Evolutionary conservation across 2,888 invertebrate species (phyloP).

Genomic region (Macrosiphum euphorbiae): DNA sequence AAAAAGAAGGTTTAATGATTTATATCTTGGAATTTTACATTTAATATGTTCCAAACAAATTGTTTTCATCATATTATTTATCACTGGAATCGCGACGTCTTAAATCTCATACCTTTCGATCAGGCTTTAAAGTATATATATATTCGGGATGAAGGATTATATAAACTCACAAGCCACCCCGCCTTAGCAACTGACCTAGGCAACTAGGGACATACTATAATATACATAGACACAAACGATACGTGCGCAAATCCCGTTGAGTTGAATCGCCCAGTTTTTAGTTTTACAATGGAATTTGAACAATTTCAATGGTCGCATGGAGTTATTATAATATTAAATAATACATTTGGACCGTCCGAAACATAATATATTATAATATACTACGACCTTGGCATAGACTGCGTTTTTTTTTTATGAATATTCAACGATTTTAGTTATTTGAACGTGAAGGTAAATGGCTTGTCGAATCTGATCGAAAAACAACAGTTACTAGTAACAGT

Average conservation of each 20-base stretch:
- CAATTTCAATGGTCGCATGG: not conserved
- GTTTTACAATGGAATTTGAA: not conserved
- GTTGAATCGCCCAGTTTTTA: not conserved
- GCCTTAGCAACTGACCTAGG: not conserved
- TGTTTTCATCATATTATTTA: too few relatives aligned
- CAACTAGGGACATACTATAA: not conserved
- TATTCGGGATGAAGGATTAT: not conserved
- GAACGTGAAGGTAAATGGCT: constrained; percentile 32
- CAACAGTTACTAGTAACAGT: too few relatives aligned
- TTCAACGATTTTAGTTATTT: not conserved
- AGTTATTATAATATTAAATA: not conserved
- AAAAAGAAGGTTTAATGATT: too few relatives aligned
- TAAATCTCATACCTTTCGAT: not conserved
- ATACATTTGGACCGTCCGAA: not conserved
- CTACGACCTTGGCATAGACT: not conserved
- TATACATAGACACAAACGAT: not conserved
- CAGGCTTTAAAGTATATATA: not conserved
- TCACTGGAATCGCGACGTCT: too few relatives aligned
- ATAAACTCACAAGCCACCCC: not conserved
- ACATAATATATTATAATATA: not conserved
- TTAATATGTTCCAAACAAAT: too few relatives aligned
- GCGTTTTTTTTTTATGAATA: not conserved
- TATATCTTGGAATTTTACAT: too few relatives aligned
- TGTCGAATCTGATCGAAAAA: not conserved
- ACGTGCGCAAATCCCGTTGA: too few relatives aligned